These are phyloP conservation scores for Spheniscus humboldti DNA, from an alignment of 2,797 vertebrate species.

Conservation along the genomic window DNA sequence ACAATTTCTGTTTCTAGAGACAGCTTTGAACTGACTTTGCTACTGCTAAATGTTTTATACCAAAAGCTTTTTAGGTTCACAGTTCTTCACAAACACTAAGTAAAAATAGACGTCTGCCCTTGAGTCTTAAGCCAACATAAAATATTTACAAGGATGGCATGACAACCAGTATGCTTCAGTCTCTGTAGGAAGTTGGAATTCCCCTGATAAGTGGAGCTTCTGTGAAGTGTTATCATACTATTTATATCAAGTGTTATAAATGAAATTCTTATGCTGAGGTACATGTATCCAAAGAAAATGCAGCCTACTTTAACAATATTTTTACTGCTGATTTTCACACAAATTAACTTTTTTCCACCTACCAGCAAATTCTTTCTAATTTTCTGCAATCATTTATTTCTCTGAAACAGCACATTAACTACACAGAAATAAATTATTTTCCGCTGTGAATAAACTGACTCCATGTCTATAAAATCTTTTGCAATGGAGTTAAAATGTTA, in stretches of 20 bases:
- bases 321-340: constrained; percentile 18
- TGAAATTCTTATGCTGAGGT: constrained; percentile 36
- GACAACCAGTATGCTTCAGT: constrained; percentile 37
- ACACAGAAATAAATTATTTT: neutral
- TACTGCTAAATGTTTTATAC: constrained; percentile 29
- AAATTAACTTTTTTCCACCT: neutral
- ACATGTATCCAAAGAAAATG: constrained; percentile 32
- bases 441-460: neutral
- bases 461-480: neutral
- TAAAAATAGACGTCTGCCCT: constrained; percentile 61
- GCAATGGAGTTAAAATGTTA: neutral
- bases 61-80: constrained; percentile 43
- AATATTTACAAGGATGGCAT: constrained; percentile 69
- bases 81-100: constrained; percentile 50
- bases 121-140: constrained; percentile 57
- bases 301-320: constrained; percentile 15
- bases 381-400: neutral
- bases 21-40: constrained; percentile 28
- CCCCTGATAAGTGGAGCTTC: constrained; percentile 49
- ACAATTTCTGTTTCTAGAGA: neutral
- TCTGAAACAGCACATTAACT: neutral
- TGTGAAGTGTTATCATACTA: constrained; percentile 58
- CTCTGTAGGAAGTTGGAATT: constrained; percentile 55
- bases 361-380: constrained; percentile 8
- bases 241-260: constrained; percentile 51